A percentile compares a stretch with the other conserved stretches of the same genome.
phyloP scores from a whole-genome alignment of 1,140 invertebrate species.

The Drosophila ambigua region DNA sequence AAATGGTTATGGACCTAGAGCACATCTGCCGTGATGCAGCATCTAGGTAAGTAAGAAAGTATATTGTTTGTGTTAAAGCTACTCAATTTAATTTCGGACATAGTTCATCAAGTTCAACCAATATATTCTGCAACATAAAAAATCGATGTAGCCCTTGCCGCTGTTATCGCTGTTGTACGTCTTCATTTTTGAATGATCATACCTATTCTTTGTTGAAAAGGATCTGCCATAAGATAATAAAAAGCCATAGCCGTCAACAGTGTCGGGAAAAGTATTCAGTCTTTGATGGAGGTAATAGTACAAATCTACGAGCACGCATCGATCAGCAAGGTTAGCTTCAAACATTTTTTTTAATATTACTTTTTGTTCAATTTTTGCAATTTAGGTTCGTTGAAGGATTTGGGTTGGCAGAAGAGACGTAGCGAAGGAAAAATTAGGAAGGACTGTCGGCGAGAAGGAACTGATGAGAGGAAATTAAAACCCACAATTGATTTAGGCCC shows the following conservation, averaged over 20 bases:
- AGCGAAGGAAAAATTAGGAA: neutral
- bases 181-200: slow-evolving; percentile 38
- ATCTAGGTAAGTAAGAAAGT: slow-evolving; percentile 40
- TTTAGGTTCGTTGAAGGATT: neutral
- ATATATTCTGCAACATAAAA: slow-evolving; percentile 55
- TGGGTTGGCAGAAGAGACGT: neutral
- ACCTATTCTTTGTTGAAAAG: slow-evolving; percentile 61
- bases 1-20: slow-evolving; percentile 53
- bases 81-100: neutral
- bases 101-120: slow-evolving; percentile 56
- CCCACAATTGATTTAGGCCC: no score
- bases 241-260: slow-evolving; percentile 46
- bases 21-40: slow-evolving; percentile 42
- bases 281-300: slow-evolving; percentile 65
- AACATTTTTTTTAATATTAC: neutral
- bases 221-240: slow-evolving; percentile 66
- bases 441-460: neutral
- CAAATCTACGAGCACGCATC: slow-evolving; percentile 8
- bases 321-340: slow-evolving; percentile 24
- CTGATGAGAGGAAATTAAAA: neutral
- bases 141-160: slow-evolving; percentile 45
- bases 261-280: slow-evolving; percentile 61
- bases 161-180: slow-evolving; percentile 32
- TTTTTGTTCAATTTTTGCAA: neutral
- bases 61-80: neutral